These are phyloP conservation scores for Tineola bisselliella DNA, from an alignment of 2,888 invertebrate species.

Conservation along the genomic window DNA sequence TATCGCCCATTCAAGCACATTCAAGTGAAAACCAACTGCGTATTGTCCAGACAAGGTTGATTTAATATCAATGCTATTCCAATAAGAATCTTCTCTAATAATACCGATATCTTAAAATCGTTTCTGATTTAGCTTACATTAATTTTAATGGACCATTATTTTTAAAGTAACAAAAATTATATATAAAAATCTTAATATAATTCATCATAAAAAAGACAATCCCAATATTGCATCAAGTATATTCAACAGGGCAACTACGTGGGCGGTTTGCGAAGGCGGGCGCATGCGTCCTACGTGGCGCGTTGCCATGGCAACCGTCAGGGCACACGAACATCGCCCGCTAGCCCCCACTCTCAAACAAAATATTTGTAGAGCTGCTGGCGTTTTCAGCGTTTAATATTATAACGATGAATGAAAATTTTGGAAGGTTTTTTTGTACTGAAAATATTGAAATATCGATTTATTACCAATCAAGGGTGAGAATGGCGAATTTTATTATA, in stretches of 20 bases:
- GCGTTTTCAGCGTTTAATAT: background rate
- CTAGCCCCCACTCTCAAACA: background rate
- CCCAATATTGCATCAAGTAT: background rate
- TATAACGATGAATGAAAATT: background rate
- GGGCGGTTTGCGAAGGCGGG: constrained; percentile 5
- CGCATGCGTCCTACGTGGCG: background rate
- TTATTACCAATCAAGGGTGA: background rate
- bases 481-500: no score
- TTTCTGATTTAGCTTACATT: no score
- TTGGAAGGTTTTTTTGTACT: background rate
- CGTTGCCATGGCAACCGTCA: constrained; percentile 2
- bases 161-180: no score
- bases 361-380: background rate
- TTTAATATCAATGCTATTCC: no score
- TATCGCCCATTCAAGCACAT: no score
- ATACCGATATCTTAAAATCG: no score
- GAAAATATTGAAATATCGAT: background rate
- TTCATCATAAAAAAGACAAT: background rate
- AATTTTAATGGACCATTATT: no score
- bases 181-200: no score
- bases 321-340: background rate
- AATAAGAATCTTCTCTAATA: no score
- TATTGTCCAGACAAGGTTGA: no score
- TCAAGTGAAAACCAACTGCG: no score
- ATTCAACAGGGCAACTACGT: background rate